These are phyloP conservation scores for Hermaeophaga mercurialis DNA, from an alignment of 2,888 invertebrate species.

Conservation along the genomic window DNA sequence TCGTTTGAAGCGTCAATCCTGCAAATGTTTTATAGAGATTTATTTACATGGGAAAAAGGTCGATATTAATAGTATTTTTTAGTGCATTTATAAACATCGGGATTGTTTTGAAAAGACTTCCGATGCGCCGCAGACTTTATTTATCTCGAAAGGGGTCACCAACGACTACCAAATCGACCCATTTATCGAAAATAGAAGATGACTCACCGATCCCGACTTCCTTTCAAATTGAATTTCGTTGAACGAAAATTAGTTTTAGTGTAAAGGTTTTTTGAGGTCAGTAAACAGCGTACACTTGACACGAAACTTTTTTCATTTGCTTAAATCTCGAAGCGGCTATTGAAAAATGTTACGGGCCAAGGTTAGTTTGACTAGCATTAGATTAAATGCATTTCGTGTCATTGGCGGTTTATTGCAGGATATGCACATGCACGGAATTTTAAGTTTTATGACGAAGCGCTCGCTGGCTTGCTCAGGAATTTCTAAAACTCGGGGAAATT, in stretches of 20 bases:
- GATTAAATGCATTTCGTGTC: neutral
- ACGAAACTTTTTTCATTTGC: slow-evolving; percentile 30
- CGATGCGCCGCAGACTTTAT: slow-evolving; percentile 9
- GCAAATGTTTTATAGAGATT: too few species aligned
- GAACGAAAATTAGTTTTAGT: slow-evolving; percentile 24
- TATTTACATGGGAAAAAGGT: too few species aligned
- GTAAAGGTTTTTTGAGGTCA: slow-evolving; percentile 32
- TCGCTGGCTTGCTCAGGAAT: too few species aligned
- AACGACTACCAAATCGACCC: slow-evolving; percentile 16
- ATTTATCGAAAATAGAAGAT: slow-evolving; percentile 28
- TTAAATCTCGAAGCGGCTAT: slow-evolving; percentile 16
- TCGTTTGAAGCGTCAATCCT: too few species aligned
- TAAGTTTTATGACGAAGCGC: too few species aligned
- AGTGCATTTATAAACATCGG: too few species aligned
- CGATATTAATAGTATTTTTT: too few species aligned
- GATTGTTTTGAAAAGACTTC: neutral
- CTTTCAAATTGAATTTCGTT: slow-evolving; percentile 6
- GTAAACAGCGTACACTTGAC: slow-evolving; percentile 32
- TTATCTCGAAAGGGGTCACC: slow-evolving; percentile 5
- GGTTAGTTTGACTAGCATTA: slow-evolving; percentile 13
- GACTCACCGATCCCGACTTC: neutral
- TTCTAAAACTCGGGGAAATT: too few species aligned
- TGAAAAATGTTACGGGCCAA: slow-evolving; percentile 26
- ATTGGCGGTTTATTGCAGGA: neutral
- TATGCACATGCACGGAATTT: neutral